phyloP scores from a whole-genome alignment of 1,140 invertebrate species.

The Platorchestia sp. region DNA sequence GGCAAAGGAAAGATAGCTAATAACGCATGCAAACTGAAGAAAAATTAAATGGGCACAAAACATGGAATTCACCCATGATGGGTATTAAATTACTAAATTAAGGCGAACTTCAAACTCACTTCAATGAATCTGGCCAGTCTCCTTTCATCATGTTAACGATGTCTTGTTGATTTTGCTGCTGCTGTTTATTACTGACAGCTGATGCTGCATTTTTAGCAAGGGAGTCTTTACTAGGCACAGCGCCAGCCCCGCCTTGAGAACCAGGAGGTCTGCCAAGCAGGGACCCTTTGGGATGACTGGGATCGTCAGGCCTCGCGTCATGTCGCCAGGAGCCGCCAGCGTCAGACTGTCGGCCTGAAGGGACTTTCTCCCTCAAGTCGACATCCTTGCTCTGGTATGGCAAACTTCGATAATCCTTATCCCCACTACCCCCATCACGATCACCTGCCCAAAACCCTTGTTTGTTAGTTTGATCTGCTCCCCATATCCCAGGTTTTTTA shows the following conservation, averaged over 20 bases:
- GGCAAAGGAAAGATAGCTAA: no score
- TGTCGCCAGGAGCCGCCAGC: neutral
- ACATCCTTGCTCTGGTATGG: conserved; percentile 30
- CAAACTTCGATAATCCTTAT: conserved; percentile 19
- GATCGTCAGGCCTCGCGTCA: neutral
- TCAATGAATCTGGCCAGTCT: conserved; percentile 57
- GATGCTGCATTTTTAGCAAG: neutral
- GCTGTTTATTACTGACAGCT: neutral
- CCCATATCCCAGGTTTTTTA: neutral
- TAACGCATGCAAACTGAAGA: no score
- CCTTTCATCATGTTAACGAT: conserved; percentile 37
- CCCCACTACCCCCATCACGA: neutral
- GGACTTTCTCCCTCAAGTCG: conserved; percentile 3
- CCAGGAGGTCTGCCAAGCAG: neutral
- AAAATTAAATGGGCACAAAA: no score
- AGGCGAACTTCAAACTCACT: no score
- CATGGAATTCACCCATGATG: no score
- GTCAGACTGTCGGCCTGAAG: neutral
- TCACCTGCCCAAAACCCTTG: conserved; percentile 14
- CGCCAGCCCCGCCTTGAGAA: neutral
- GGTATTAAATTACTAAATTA: no score
- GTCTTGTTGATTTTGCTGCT: conserved; percentile 43
- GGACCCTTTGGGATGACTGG: neutral
- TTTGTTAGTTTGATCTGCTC: neutral
- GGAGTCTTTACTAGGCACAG: neutral